phyloP scores from a whole-genome alignment of 2,888 invertebrate species.

The Platycheirus rosarum region DNA sequence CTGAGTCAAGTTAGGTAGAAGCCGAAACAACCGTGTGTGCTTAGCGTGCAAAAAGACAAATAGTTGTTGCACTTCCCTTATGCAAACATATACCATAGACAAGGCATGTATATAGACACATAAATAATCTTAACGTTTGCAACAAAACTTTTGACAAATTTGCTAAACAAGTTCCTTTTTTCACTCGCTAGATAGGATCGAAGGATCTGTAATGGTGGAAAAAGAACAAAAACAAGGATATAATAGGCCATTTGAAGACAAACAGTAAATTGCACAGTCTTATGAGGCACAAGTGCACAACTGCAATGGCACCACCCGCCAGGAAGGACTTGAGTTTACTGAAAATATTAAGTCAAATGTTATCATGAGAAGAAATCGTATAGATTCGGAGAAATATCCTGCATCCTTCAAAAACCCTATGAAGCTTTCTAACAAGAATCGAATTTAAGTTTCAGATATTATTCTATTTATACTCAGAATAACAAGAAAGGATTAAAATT shows the following conservation, averaged over 20 bases:
- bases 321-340: too few species aligned
- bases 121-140: neutral
- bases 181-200: neutral
- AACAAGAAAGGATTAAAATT: too few species aligned
- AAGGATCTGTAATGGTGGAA: neutral
- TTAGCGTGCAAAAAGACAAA: slow-evolving; percentile 68
- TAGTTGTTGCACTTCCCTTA: slow-evolving; percentile 60
- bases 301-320: too few species aligned
- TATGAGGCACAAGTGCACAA: too few species aligned
- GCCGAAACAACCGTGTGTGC: slow-evolving; percentile 42
- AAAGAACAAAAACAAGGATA: slow-evolving; percentile 23
- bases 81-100: slow-evolving; percentile 28
- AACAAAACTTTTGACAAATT: slow-evolving; percentile 66
- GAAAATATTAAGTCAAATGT: too few species aligned
- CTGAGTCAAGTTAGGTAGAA: slow-evolving; percentile 7
- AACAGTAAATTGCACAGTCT: slow-evolving; percentile 63
- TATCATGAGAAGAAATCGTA: too few species aligned
- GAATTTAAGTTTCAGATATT: too few species aligned
- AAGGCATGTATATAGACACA: neutral
- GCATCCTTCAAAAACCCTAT: too few species aligned
- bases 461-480: too few species aligned
- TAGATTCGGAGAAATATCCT: too few species aligned
- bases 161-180: slow-evolving; percentile 53
- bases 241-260: slow-evolving; percentile 62
- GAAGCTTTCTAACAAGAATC: too few species aligned